Conservation (phyloP, 53 echinoderm and acorn worm genomes). For the Pentamera pediparva region DNA sequence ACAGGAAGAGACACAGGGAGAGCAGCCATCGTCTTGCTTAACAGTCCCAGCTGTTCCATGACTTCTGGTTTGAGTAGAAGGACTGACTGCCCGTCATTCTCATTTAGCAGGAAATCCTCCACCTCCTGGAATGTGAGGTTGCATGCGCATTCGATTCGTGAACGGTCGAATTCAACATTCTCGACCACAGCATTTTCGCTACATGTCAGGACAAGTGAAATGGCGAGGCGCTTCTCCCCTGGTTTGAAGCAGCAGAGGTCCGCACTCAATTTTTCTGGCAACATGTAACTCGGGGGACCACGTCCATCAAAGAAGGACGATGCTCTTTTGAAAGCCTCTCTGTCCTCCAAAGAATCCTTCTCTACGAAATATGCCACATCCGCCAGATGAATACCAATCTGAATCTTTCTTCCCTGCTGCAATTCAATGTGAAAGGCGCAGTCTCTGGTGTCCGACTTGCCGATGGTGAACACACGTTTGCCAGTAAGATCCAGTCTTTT, state of each 20-base stretch:
- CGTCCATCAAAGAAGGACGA: slow-evolving; percentile 61
- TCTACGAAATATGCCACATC: slow-evolving; percentile 70
- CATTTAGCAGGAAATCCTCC: neutral
- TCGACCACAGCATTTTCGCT: neutral
- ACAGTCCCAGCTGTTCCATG: neutral
- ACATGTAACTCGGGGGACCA: slow-evolving; percentile 43
- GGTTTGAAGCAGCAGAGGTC: slow-evolving; percentile 63
- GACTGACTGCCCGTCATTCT: neutral
- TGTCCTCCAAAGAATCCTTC: slow-evolving; percentile 51
- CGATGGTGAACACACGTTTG: slow-evolving; percentile 60
- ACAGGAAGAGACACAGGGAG: slow-evolving; percentile 14
- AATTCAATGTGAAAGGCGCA: slow-evolving; percentile 60
- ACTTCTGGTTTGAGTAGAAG: neutral
- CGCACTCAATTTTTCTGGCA: slow-evolving; percentile 56
- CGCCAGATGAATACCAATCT: slow-evolving; percentile 76
- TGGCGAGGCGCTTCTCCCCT: slow-evolving; percentile 47
- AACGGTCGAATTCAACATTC: neutral
- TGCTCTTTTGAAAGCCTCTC: slow-evolving; percentile 58
- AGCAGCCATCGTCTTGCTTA: neutral
- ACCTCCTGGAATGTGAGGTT: neutral
- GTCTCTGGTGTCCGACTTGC: slow-evolving; percentile 60
- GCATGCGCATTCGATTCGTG: neutral
- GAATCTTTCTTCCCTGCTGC: slow-evolving; percentile 37
- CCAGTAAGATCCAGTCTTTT: slow-evolving; percentile 43
- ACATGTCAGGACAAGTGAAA: slow-evolving; percentile 40